Evolutionary conservation across 2,888 invertebrate species (phyloP).

Genomic region (Lasioglossum vierecki): DNA sequence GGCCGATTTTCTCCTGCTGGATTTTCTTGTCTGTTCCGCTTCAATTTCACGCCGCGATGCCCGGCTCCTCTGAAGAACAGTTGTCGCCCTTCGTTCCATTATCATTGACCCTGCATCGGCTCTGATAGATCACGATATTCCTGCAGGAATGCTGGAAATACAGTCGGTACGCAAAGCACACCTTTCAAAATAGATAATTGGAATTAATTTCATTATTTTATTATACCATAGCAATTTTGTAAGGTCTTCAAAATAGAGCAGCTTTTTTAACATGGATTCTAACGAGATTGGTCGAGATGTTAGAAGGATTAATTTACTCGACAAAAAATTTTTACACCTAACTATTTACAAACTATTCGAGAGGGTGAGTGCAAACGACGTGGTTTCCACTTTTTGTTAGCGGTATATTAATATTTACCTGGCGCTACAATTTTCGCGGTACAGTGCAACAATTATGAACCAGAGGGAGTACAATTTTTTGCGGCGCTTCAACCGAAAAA

Average conservation of each 20-base stretch:
- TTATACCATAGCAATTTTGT: no score
- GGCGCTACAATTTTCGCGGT: background rate
- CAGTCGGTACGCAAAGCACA: background rate
- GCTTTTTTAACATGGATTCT: background rate
- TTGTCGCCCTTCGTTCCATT: background rate
- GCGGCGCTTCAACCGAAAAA: background rate
- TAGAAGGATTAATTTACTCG: background rate
- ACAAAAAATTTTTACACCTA: no score
- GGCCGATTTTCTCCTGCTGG: background rate
- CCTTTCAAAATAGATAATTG: background rate
- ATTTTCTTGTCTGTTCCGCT: slow-evolving; percentile 1
- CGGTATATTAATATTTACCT: background rate
- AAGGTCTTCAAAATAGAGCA: background rate
- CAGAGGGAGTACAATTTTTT: background rate
- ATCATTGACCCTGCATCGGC: background rate
- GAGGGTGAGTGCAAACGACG: background rate
- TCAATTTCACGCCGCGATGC: background rate
- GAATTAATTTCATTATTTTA: no score
- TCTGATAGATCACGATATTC: background rate
- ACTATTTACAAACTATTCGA: background rate
- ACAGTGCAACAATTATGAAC: background rate
- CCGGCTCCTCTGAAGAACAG: background rate
- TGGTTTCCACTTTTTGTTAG: background rate
- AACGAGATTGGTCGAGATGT: background rate
- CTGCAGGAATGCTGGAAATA: background rate